Percentiles rank a stretch among this genome's conserved stretches.
These are phyloP conservation scores for Ifrita kowaldi DNA, from an alignment of 2,113 vertebrate genomes.

Conservation along the genomic window DNA sequence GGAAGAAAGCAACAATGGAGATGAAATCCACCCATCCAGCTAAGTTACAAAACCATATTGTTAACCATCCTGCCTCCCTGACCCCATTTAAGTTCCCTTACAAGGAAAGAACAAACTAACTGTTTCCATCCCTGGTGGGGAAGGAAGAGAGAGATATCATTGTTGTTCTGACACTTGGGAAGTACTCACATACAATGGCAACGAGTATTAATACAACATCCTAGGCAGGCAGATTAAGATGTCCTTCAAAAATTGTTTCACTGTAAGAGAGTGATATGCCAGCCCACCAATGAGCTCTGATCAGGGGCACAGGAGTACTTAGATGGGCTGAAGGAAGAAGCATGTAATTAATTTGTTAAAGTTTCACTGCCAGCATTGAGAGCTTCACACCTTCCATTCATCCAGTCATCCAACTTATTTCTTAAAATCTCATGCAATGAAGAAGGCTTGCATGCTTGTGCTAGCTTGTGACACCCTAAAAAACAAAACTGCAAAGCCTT, in stretches of 20 bases:
- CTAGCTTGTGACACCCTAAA: conserved; percentile 25
- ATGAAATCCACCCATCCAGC: conserved; percentile 41
- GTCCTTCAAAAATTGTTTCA: background rate
- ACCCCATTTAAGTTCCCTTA: background rate
- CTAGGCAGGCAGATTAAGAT: background rate
- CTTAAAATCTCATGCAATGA: background rate
- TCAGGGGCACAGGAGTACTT: background rate
- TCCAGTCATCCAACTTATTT: background rate
- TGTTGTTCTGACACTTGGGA: conserved; percentile 45
- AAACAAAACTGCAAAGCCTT: conserved; percentile 43
- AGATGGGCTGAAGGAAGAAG: background rate
- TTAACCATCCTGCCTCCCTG: conserved; percentile 36
- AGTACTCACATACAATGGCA: conserved; percentile 11
- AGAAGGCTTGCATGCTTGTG: conserved; percentile 16
- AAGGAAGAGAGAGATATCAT: conserved; percentile 38
- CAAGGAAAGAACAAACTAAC: conserved; percentile 18
- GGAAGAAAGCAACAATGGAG: conserved; percentile 57
- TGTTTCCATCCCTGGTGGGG: background rate
- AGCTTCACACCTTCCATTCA: background rate
- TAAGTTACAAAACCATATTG: conserved; percentile 41
- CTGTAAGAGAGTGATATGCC: background rate
- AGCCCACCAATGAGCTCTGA: background rate
- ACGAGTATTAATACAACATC: background rate
- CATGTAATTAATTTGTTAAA: background rate
- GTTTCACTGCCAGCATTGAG: background rate